Percentiles rank a stretch among this genome's conserved stretches.
phyloP scores from a whole-genome alignment of 2,797 vertebrate genomes.

The Nannoperca obscura region DNA sequence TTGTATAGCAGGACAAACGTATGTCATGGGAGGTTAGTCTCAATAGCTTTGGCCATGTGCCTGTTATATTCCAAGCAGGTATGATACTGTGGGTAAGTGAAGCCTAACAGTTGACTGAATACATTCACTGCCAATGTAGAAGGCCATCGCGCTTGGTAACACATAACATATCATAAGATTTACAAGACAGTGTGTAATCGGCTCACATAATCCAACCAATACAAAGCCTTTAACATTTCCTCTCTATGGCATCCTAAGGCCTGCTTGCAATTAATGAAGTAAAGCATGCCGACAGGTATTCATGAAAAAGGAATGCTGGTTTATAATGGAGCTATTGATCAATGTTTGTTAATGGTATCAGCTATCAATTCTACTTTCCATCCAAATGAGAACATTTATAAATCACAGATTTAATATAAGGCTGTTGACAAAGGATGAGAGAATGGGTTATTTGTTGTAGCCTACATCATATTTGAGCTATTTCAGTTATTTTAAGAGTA shows the following conservation, averaged over 20 bases:
- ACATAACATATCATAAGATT: slow-evolving; percentile 5
- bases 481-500: slow-evolving; percentile 18
- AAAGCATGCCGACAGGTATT: slow-evolving; percentile 2
- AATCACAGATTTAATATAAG: slow-evolving; percentile 45
- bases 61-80: slow-evolving; percentile 45
- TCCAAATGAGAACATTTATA: slow-evolving; percentile 20
- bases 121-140: not conserved
- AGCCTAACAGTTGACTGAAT: slow-evolving; percentile 12
- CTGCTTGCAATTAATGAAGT: slow-evolving; percentile 33
- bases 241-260: slow-evolving; percentile 28
- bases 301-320: slow-evolving; percentile 30
- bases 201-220: slow-evolving; percentile 12
- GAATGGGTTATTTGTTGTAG: slow-evolving; percentile 15
- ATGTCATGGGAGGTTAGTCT: slow-evolving; percentile 50
- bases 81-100: slow-evolving; percentile 16
- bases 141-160: not conserved
- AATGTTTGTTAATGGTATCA: slow-evolving; percentile 41
- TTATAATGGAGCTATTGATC: slow-evolving; percentile 48
- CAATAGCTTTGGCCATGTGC: slow-evolving; percentile 41
- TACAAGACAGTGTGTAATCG: not conserved
- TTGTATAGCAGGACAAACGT: slow-evolving; percentile 37
- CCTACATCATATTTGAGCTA: not conserved
- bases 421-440: slow-evolving; percentile 21
- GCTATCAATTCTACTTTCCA: slow-evolving; percentile 44
- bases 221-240: slow-evolving; percentile 14